Evolutionary conservation across 2,797 vertebrate species (phyloP), one percentile per base, ranked within the genome.

Genomic region (Malacoctenus gilli): DNA sequence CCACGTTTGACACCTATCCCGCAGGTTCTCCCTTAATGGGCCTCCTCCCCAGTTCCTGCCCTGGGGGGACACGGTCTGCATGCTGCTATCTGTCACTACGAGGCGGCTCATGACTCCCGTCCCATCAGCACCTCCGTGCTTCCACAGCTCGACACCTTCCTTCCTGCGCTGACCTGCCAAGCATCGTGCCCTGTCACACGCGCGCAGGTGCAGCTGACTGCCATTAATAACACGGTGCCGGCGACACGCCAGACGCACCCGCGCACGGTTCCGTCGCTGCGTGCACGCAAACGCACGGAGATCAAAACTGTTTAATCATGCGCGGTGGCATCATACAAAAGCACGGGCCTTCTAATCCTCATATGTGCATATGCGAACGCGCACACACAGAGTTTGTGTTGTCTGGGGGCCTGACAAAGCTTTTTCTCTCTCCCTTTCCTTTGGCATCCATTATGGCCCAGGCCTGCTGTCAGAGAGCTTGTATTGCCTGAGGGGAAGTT

Each of bases 381-480:
- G 53, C 39, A 50, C 59, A 61, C 61, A 58, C 57, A 44, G 14
- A 69, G 73, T 68, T 68, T 72, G 66, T 77, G 72, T 70, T 69
- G 69, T 83, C 72, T 86, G 57, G 73, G 82, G 59, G 73, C 67
- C 80, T 83, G 85, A 88, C 83, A 88, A 83, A 85, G 84, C 80
- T 83, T 69, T 85, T 82, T 84, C 77, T 85, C 82, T 65, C 63
- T 65, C 73, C n/a, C n/a, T 77, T 83, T 86, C 83, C 75, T 84
- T 85, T 89, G 86, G 82, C 87, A 82, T 83, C 80, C 82, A 87
- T 89, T 87, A 85, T 83, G 59, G 85, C 59, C 71, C 75, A 69
- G 84, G 77, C 86, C 85, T 89, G 88, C 88, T 90, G 85, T 87
- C 85, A 82, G 82, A 76, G 79, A 88, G 84, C 89, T 89, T 82